Evolutionary conservation across 2,797 vertebrate species (phyloP).

Genomic region (Percopsis omiscomaycus): DNA sequence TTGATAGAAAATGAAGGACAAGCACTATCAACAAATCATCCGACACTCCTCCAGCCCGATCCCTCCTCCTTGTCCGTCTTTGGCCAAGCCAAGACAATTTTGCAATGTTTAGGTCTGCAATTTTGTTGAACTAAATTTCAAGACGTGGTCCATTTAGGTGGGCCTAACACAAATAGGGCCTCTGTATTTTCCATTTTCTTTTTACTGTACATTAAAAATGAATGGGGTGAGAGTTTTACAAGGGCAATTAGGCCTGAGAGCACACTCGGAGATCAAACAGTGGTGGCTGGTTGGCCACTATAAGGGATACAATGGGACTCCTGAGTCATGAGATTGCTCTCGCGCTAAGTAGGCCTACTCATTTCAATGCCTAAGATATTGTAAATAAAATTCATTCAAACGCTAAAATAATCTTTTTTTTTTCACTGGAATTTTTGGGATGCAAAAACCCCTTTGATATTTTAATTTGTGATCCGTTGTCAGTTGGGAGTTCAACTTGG

Average conservation of each 20-base stretch:
- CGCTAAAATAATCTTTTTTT: slow-evolving; percentile 8
- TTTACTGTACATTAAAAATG: slow-evolving; percentile 81
- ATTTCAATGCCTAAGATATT: slow-evolving; percentile 22
- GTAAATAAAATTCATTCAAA: slow-evolving; percentile 22
- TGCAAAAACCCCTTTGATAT: slow-evolving; percentile 21
- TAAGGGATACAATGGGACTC: slow-evolving; percentile 42
- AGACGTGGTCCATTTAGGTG: slow-evolving; percentile 50
- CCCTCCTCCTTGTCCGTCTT: slow-evolving; percentile 48
- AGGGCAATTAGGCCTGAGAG: slow-evolving; percentile 74
- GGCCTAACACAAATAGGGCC: slow-evolving; percentile 25
- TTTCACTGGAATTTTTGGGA: not conserved
- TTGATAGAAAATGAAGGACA: slow-evolving; percentile 69
- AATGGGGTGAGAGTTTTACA: slow-evolving; percentile 72
- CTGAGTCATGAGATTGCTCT: slow-evolving; percentile 35
- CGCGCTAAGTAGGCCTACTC: not conserved
- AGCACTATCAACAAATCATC: slow-evolving; percentile 53
- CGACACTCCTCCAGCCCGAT: slow-evolving; percentile 49
- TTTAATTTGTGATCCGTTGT: slow-evolving; percentile 18
- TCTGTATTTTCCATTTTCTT: slow-evolving; percentile 71
- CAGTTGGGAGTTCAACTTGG: slow-evolving; percentile 47
- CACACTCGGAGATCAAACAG: slow-evolving; percentile 68
- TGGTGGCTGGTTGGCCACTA: slow-evolving; percentile 41
- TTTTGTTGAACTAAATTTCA: slow-evolving; percentile 33
- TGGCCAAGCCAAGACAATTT: slow-evolving; percentile 37
- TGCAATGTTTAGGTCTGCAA: slow-evolving; percentile 53